Evolutionary conservation across 2,888 invertebrate genomes (phyloP).

Genomic region (Acleris cristana): DNA sequence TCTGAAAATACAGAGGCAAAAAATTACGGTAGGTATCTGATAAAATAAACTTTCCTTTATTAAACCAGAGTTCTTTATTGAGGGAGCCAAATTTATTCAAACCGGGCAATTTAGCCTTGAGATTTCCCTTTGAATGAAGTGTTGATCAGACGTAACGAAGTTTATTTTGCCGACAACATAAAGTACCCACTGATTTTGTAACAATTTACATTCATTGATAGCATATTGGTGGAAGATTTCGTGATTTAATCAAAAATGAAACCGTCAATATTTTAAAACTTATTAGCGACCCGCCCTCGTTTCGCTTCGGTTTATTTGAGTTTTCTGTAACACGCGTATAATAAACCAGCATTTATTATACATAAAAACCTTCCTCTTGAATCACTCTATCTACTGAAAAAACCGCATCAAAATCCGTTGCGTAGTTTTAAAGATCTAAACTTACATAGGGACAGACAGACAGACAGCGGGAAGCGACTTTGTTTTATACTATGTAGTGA

Average conservation of each 20-base stretch:
- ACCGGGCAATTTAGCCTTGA: conserved; percentile 35
- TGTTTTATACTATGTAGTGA: too few species aligned
- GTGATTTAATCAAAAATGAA: conserved; percentile 3
- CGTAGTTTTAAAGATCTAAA: too few species aligned
- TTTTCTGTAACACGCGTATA: too few species aligned
- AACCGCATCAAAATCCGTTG: too few species aligned
- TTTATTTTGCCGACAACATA: conserved; percentile 32
- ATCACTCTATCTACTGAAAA: too few species aligned
- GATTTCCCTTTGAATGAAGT: conserved; percentile 36
- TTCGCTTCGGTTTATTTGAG: too few species aligned
- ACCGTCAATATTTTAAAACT: too few species aligned
- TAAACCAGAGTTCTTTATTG: conserved; percentile 25
- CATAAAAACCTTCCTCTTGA: too few species aligned
- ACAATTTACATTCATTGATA: conserved; percentile 17
- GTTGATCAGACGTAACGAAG: conserved; percentile 37
- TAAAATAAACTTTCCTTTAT: conserved; percentile 15
- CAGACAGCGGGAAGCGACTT: too few species aligned
- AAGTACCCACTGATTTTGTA: conserved; percentile 25
- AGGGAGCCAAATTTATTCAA: conserved; percentile 36
- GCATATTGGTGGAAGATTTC: conserved; percentile 14
- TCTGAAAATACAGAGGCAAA: conserved; percentile 1
- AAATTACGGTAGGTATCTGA: conserved; percentile 2
- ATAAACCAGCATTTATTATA: too few species aligned
- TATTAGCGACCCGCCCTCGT: too few species aligned
- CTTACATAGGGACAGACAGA: too few species aligned